Base-by-base conservation (phyloP, 2,113 vertebrate genomes). In the Cervus canadensis region DNA sequence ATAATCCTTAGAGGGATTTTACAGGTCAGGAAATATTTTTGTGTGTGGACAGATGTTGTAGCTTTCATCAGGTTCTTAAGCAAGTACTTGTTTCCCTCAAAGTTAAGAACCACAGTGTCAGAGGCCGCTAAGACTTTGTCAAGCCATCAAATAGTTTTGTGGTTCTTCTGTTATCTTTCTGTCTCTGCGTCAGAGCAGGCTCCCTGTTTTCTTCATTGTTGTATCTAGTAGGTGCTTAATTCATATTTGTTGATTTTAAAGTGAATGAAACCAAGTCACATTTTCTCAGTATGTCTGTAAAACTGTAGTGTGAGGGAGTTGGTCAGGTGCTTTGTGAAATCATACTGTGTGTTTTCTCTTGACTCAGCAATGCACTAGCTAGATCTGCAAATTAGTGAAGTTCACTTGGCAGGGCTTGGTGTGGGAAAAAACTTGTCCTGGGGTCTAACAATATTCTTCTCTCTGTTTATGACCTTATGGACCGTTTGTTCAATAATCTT, bases 1-100 rank as follows among this genome's bases (percentile, higher is more conserved):
- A 10, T 78, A 94, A 93, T 74, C 64, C 90, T 60, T 54, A 60
- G 62, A 91, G 59, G 50, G 36, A 56, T 81, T 97, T 96, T 96
- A 71, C 43, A 62, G 8, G 12, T 60, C 57, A 87, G 81, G 52
- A 91, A 64, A 36, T 36, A 40, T 78, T 45, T 93, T 6, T 78
- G 11, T 60, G 30, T 67, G 10, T 26, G 43, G 43, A n/a, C 23
- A 52, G 40, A 89, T 30, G 82, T 71, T 76, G 26, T 30, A 62
- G n/a, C n/a, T 92, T 86, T 90, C n/a, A 89, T 92, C 8, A n/a
- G 21, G 85, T 81, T 87, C 23, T 94, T 87, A 83, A 83, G 50
- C 64, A 81, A 52, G 28, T 60, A 50, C 5, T 14, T 57, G 1
- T 36, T 87, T n/a, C 23, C 11, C 7, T 8, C 19, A 67, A 23